Conservation (phyloP, 2,888 invertebrate species). For the Volucella zonaria region DNA sequence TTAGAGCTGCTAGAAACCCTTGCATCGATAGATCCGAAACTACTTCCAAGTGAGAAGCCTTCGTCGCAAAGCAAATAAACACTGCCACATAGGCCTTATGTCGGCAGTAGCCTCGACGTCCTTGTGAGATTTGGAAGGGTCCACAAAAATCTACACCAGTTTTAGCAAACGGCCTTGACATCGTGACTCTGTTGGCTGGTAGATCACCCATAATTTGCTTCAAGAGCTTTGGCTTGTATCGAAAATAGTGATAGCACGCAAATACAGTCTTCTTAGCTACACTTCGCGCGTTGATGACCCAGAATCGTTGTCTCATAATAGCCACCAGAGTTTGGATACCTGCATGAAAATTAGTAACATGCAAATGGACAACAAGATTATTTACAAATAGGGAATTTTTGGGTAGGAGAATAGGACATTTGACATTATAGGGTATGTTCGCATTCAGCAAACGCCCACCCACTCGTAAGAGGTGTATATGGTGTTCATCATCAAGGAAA, state of each 20-base stretch:
- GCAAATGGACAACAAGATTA: slow-evolving; percentile 41
- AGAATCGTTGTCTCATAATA: slow-evolving; percentile 54
- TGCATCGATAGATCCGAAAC: slow-evolving; percentile 3
- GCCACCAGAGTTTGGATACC: slow-evolving; percentile 62
- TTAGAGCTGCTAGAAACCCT: background rate
- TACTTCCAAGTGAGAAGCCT: slow-evolving; percentile 2
- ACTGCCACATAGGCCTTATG: background rate
- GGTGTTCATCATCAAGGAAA: slow-evolving; percentile 19
- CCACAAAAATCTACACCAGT: slow-evolving; percentile 25
- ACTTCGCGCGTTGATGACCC: slow-evolving; percentile 52
- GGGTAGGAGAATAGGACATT: slow-evolving; percentile 8
- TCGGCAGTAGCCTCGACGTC: slow-evolving; percentile 13
- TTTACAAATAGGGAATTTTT: slow-evolving; percentile 21
- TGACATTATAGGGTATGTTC: slow-evolving; percentile 18
- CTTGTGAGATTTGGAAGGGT: slow-evolving; percentile 12
- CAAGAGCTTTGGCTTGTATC: background rate
- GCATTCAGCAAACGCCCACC: slow-evolving; percentile 32
- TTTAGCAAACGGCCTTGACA: slow-evolving; percentile 12
- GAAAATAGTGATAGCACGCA: slow-evolving; percentile 12
- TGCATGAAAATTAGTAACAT: slow-evolving; percentile 64
- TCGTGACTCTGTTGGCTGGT: slow-evolving; percentile 1
- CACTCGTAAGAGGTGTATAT: slow-evolving; percentile 5
- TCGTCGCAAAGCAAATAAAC: slow-evolving; percentile 18
- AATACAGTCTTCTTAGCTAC: slow-evolving; percentile 12
- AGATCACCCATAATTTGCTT: slow-evolving; percentile 15